Conservation (phyloP, 1,140 invertebrate species). For the Pseudachorutes palmiensis region DNA sequence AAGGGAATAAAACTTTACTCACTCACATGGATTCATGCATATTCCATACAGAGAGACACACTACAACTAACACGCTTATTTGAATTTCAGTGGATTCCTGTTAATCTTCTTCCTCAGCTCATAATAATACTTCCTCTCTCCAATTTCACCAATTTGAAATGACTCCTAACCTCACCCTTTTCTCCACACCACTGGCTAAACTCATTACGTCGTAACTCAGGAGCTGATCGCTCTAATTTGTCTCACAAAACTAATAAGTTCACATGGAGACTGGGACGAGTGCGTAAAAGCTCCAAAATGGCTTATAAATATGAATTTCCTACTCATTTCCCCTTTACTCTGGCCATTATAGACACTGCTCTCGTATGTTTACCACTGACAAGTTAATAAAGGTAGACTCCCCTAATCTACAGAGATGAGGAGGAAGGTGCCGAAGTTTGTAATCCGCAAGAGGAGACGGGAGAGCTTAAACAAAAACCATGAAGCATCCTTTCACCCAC, state of each 20-base stretch:
- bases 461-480: background rate
- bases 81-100: background rate
- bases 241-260: background rate
- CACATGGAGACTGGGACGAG: background rate
- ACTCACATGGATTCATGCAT: background rate
- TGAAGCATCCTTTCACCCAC: too few relatives aligned
- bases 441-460: background rate
- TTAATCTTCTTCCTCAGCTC: background rate
- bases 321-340: too few relatives aligned
- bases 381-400: too few relatives aligned
- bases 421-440: background rate
- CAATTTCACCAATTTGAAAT: background rate
- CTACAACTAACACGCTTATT: background rate
- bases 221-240: background rate
- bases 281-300: too few relatives aligned
- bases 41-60: too few relatives aligned
- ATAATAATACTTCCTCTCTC: background rate
- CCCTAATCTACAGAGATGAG: background rate
- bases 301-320: too few relatives aligned
- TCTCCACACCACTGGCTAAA: background rate
- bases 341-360: too few relatives aligned
- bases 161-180: background rate
- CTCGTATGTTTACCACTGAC: background rate
- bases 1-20: constrained; percentile 6
- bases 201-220: background rate